Evolutionary conservation across 2,797 vertebrate genomes (phyloP).

Genomic region (Poeciliopsis presidionis): DNA sequence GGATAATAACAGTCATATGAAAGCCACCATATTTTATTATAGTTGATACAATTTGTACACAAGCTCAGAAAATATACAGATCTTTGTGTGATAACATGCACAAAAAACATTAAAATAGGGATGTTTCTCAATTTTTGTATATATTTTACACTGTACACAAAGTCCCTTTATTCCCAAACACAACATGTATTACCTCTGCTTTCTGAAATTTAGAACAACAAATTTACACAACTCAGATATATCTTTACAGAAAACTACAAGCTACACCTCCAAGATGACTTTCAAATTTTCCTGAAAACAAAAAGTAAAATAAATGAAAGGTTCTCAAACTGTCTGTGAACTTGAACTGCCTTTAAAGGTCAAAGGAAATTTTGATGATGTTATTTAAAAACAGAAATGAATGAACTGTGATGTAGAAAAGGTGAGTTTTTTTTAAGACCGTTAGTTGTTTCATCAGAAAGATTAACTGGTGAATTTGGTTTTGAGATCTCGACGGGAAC

Average conservation of each 20-base stretch:
- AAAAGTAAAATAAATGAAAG: background rate
- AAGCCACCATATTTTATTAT: slow-evolving; percentile 4
- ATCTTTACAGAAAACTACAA: slow-evolving; percentile 2
- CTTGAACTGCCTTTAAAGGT: background rate
- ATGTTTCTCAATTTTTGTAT: slow-evolving; percentile 17
- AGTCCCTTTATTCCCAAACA: slow-evolving; percentile 72
- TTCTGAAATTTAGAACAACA: background rate
- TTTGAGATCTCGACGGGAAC: background rate
- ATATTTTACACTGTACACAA: slow-evolving; percentile 32
- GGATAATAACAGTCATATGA: slow-evolving; percentile 10
- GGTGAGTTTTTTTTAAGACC: background rate
- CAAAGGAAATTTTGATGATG: background rate
- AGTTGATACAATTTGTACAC: background rate
- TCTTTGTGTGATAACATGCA: background rate
- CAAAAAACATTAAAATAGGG: slow-evolving; percentile 5
- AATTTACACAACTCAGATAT: background rate
- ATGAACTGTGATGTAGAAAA: background rate
- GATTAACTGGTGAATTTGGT: background rate
- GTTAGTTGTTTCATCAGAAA: background rate
- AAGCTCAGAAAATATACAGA: background rate
- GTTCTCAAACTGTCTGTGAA: background rate
- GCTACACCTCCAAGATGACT: background rate
- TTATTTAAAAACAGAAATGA: background rate
- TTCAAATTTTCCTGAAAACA: background rate
- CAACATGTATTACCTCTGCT: slow-evolving; percentile 41